Evolutionary conservation across 2,113 vertebrate genomes (phyloP), one percentile per base, ranked within the genome.

Genomic region (Nannospalax galili): DNA sequence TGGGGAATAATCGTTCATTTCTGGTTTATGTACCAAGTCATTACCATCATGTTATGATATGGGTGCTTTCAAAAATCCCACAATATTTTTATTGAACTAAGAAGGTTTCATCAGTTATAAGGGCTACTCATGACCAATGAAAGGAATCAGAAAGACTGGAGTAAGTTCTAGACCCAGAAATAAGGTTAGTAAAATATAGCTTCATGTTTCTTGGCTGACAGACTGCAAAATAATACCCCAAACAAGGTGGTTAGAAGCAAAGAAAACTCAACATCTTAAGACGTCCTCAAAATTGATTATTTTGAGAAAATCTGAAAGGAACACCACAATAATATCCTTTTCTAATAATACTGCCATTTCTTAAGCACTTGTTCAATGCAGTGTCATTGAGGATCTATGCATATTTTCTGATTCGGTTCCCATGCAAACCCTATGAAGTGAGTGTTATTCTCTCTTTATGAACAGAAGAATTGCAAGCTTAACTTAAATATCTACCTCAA

Each of bases 231-330:
- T 69, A 84, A 96, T 69, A 12, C 26, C 58, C 5, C 48, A 64
- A 40, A 97, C 92, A 85, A 84, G 3, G 84, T 60, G 15, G 58
- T 70, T 52, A 79, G 67, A 88, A 94, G 4, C 22, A 60, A 30
- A 32, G 20, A 17, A 28, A 77, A 84, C 62, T 42, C 9, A 30
- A 4, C 86, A 37, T 67, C 56, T 56, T 88, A 22, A 70, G 0
- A 1, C 91, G n/a, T 22, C 85, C 56, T 94, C 87, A 67, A 94
- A 73, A 60, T 14, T 7, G 1, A 28, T 75, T 48, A 78, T 65
- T 97, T 89, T 93, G 85, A 86, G 62, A 92, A 91, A 42, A 45
- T 26, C 70, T 92, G 32, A 93, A 92, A 93, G 79, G 20, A 93
- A 92, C 85, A 9, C 26, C 37, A 82, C 32, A 22, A 7, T 35